A percentile compares a stretch with the other conserved stretches of the same genome.
These are phyloP conservation scores for Diglossa brunneiventris DNA, from an alignment of 2,113 vertebrate species.

Conservation along the genomic window DNA sequence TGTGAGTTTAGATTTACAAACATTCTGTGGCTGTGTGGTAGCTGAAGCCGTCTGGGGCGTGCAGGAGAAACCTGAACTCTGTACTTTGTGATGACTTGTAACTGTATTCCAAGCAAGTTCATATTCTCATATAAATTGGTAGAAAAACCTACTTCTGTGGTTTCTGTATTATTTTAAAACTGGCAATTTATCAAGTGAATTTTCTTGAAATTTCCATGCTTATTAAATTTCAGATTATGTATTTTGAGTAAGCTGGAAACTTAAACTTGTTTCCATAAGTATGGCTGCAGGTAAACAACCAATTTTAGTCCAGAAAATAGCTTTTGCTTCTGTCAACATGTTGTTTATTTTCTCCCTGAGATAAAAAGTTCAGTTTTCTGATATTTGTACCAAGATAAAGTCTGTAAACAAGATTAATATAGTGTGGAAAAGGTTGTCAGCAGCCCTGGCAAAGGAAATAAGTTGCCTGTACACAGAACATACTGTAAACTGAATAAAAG, in stretches of 20 bases:
- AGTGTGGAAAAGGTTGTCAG: slow-evolving; percentile 97
- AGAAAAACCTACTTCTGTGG: slow-evolving; percentile 60
- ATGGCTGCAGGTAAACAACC: slow-evolving; percentile 82
- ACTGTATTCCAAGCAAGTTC: slow-evolving; percentile 60
- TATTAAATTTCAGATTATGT: slow-evolving; percentile 79
- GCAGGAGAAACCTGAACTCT: slow-evolving; percentile 27
- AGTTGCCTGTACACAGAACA: slow-evolving; percentile 88
- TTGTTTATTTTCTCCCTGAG: slow-evolving; percentile 84
- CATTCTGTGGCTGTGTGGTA: not conserved
- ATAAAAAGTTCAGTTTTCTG: slow-evolving; percentile 88
- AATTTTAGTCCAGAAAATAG: slow-evolving; percentile 86
- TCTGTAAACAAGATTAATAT: slow-evolving; percentile 99
- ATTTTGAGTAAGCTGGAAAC: slow-evolving; percentile 67
- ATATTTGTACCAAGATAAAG: slow-evolving; percentile 96
- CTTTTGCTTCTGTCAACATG: slow-evolving; percentile 86
- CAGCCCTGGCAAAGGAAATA: slow-evolving; percentile 91
- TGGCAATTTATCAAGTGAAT: slow-evolving; percentile 64
- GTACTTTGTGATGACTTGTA: slow-evolving; percentile 24
- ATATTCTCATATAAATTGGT: slow-evolving; percentile 63
- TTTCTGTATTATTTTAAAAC: slow-evolving; percentile 61
- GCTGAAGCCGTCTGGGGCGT: not conserved
- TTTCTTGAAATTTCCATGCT: slow-evolving; percentile 71
- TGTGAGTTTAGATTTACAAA: not conserved
- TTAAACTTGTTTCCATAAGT: slow-evolving; percentile 76
- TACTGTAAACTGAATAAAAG: slow-evolving; percentile 97